Evolutionary conservation across 2,888 invertebrate species (phyloP).

Genomic region (Resseliella maxima): DNA sequence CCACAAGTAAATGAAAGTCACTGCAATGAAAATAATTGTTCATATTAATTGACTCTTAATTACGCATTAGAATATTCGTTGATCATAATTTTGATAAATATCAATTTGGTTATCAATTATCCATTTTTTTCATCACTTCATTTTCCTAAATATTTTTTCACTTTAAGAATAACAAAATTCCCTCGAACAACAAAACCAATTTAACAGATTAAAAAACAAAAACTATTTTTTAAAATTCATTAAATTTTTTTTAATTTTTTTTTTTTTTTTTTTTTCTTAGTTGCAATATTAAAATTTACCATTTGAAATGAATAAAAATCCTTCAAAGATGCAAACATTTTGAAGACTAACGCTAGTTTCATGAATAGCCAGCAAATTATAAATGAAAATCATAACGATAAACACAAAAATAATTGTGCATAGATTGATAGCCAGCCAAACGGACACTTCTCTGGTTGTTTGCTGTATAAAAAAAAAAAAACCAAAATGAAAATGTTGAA

Average conservation of each 20-base stretch:
- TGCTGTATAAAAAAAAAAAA: constrained; percentile 18
- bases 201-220: background rate
- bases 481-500: background rate
- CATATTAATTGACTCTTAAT: too few relatives aligned
- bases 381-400: background rate
- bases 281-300: background rate
- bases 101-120: too few relatives aligned
- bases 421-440: constrained; percentile 36
- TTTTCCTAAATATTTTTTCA: too few relatives aligned
- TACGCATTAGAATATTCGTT: background rate
- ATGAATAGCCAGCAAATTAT: background rate
- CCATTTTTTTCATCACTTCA: too few relatives aligned
- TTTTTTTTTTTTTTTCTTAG: too few relatives aligned
- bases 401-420: background rate
- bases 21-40: background rate
- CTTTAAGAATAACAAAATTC: too few relatives aligned
- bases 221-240: too few relatives aligned
- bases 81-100: too few relatives aligned
- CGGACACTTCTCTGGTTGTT: background rate
- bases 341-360: background rate
- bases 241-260: background rate
- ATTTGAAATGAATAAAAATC: background rate
- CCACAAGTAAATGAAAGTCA: background rate
- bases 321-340: background rate
- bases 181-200: too few relatives aligned